phyloP scores from a whole-genome alignment of 2,888 invertebrate genomes.

The Trissonchulus latispiculum region DNA sequence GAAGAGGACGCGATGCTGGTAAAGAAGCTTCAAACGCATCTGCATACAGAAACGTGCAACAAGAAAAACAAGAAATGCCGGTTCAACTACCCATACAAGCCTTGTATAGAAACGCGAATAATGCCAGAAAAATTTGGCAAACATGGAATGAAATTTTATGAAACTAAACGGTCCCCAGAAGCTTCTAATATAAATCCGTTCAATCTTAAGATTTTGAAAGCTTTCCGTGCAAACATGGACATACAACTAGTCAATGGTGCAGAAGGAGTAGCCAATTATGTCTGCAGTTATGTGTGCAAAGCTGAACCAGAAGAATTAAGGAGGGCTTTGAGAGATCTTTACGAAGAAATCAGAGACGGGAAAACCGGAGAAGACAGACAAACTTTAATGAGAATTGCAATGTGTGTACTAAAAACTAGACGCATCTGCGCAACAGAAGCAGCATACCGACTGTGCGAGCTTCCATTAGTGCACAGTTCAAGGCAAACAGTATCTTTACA shows the following conservation, averaged over 20 bases:
- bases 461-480: background rate
- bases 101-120: background rate
- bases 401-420: constrained; percentile 1
- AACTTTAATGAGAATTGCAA: background rate
- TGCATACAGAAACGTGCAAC: background rate
- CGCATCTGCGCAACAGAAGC: background rate
- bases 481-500: background rate
- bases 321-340: background rate
- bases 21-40: background rate
- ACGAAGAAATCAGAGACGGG: background rate
- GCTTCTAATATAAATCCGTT: background rate
- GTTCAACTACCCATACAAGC: background rate
- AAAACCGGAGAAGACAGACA: no score
- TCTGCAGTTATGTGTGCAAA: constrained; percentile 1
- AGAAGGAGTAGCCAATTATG: background rate
- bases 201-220: background rate
- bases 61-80: background rate
- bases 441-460: background rate
- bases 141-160: background rate
- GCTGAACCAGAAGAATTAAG: background rate
- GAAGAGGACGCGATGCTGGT: background rate
- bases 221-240: background rate
- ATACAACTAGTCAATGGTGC: background rate
- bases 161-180: background rate
- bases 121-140: background rate